Evolutionary conservation across 2,113 vertebrate species (phyloP).

Genomic region (Salvelinus fontinalis): DNA sequence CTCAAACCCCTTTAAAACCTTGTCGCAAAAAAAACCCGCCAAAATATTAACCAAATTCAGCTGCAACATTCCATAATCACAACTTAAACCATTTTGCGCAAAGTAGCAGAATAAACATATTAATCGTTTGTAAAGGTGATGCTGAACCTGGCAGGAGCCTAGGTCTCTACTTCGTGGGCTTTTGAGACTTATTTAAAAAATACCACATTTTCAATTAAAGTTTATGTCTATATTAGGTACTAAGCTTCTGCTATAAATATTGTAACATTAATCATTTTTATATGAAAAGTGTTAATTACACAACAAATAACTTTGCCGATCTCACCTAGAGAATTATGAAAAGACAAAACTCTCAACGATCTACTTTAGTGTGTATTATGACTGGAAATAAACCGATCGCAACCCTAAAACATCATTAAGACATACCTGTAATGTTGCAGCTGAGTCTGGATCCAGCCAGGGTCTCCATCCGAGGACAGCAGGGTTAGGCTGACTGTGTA

Average conservation of each 20-base stretch:
- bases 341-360: not conserved
- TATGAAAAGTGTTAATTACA: constrained; percentile 8
- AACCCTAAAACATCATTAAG: not conserved
- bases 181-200: constrained; percentile 53
- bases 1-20: constrained; percentile 66
- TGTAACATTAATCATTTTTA: not conserved
- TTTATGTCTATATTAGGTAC: constrained; percentile 38
- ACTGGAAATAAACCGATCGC: constrained; percentile 4
- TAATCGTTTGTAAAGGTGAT: constrained; percentile 48
- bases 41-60: constrained; percentile 53
- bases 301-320: not conserved
- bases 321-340: not conserved
- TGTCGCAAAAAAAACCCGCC: constrained; percentile 56
- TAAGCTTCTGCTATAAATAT: not conserved
- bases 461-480: not conserved
- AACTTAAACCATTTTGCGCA: constrained; percentile 57
- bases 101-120: constrained; percentile 65
- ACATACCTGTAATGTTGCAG: constrained; percentile 36
- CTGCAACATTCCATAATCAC: constrained; percentile 44
- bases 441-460: not conserved
- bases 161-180: constrained; percentile 32
- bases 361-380: not conserved
- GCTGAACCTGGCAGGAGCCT: constrained; percentile 42
- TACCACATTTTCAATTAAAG: constrained; percentile 23
- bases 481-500: not conserved